Conservation (phyloP, 2,888 invertebrate species). For the Leistus spinibarbis region DNA sequence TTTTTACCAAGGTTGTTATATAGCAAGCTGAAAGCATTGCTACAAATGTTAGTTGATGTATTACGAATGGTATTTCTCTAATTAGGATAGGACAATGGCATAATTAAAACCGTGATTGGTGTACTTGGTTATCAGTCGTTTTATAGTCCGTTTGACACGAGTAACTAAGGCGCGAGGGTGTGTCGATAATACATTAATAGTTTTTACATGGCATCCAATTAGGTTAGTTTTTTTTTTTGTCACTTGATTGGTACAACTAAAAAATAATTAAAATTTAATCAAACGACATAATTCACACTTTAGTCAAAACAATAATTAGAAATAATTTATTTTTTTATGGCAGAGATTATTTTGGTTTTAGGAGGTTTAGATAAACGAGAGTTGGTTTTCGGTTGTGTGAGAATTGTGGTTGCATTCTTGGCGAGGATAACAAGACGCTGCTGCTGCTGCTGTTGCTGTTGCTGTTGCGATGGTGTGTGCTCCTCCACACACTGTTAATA, state of each 20-base stretch:
- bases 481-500: conserved; percentile 4
- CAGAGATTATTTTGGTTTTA: background rate
- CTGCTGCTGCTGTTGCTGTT: background rate
- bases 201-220: conserved; percentile 33
- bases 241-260: background rate
- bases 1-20: no score
- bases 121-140: conserved; percentile 29
- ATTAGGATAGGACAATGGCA: background rate
- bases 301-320: background rate
- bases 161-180: conserved; percentile 19
- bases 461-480: background rate
- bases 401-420: background rate
- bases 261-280: background rate
- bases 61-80: no score
- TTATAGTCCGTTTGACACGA: conserved; percentile 31
- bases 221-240: conserved; percentile 21
- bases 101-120: background rate
- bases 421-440: background rate
- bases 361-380: background rate
- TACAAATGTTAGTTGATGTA: no score
- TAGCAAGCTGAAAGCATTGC: no score
- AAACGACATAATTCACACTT: background rate
- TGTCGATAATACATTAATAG: conserved; percentile 31
- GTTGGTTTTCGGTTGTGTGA: no score
- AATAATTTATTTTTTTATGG: background rate